Conservation (phyloP, 2,113 vertebrate genomes). For the Strix uralensis region DNA sequence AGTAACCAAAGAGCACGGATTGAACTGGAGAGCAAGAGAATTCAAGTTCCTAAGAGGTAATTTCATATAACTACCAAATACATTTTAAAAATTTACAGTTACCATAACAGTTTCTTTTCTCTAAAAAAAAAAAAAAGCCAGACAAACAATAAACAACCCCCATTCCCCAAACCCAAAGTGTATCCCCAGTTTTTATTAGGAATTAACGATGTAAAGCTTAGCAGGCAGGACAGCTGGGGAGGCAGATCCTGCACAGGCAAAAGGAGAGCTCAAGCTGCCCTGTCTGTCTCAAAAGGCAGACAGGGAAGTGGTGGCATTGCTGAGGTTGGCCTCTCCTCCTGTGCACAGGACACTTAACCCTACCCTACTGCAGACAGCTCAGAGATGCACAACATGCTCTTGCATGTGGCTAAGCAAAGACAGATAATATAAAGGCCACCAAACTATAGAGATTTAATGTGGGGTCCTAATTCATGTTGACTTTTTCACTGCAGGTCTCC, state of each 20-base stretch:
- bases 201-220: not conserved
- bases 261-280: not conserved
- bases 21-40: not conserved
- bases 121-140: not conserved
- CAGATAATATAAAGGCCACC: not conserved
- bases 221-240: not conserved
- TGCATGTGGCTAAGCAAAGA: not conserved
- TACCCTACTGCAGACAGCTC: not conserved
- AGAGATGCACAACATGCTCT: not conserved
- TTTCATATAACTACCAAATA: not conserved
- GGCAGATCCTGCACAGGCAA: not conserved
- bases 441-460: not conserved
- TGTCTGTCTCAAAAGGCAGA: not conserved
- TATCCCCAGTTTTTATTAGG: not conserved
- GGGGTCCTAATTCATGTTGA: not conserved
- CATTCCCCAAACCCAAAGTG: not conserved
- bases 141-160: not conserved
- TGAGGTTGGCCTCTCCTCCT: not conserved
- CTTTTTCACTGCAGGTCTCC: not conserved
- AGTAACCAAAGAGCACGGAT: not conserved
- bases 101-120: not conserved
- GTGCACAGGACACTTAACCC: not conserved
- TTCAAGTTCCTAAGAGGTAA: not conserved
- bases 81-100: not conserved
- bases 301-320: rapidly evolving